Conservation (phyloP, 2,113 vertebrate genomes). For the Seriola aureovittata region DNA sequence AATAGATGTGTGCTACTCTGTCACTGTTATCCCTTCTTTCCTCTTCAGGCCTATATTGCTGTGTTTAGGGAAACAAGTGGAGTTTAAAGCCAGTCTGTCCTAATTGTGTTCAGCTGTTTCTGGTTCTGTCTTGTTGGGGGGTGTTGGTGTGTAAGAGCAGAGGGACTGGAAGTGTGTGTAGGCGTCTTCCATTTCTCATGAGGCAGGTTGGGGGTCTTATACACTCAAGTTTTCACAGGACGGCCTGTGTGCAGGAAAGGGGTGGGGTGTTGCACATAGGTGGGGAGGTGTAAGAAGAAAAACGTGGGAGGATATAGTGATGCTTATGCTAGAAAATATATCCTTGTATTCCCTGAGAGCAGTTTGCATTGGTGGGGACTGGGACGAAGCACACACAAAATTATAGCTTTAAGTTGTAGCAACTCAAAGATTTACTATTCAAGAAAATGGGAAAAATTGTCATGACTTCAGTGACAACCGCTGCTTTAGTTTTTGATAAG, state of each 20-base stretch:
- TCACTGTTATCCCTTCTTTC: background rate
- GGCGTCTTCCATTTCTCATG: constrained; percentile 70
- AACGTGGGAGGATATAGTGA: constrained; percentile 24
- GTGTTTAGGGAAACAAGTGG: constrained; percentile 62
- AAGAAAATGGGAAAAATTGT: background rate
- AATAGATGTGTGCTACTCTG: constrained; percentile 4
- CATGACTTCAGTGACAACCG: constrained; percentile 15
- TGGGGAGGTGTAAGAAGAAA: constrained; percentile 18
- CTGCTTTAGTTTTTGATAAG: constrained; percentile 35
- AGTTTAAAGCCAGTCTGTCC: constrained; percentile 68
- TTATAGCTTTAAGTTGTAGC: constrained; percentile 14
- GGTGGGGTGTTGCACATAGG: constrained; percentile 39
- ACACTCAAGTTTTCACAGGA: constrained; percentile 24
- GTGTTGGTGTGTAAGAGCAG: constrained; percentile 41
- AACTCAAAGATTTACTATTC: constrained; percentile 2
- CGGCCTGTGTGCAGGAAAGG: constrained; percentile 12
- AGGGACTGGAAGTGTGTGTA: constrained; percentile 53
- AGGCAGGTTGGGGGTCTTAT: constrained; percentile 37
- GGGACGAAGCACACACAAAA: constrained; percentile 7
- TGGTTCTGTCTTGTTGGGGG: constrained; percentile 55
- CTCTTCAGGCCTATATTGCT: constrained; percentile 4
- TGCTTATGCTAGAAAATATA: constrained; percentile 40
- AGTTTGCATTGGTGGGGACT: constrained; percentile 14
- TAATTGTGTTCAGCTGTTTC: constrained; percentile 84
- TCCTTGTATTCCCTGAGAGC: constrained; percentile 31